phyloP scores from a whole-genome alignment of 2,888 invertebrate genomes.

The Strigamia maritima region DNA sequence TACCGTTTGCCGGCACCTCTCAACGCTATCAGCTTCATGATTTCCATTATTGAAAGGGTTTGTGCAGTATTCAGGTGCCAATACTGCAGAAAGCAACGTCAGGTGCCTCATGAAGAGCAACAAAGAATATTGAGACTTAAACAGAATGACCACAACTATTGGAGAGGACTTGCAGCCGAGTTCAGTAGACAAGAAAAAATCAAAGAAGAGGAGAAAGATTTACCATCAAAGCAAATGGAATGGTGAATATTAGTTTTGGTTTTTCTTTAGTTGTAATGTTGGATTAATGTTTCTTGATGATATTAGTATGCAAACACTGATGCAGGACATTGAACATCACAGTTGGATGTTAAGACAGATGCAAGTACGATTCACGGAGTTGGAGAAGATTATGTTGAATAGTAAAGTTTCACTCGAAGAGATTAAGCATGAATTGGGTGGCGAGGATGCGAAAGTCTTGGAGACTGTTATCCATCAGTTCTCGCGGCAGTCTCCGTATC shows the following conservation, averaged over 20 bases:
- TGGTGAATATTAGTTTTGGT: slow-evolving; percentile 23
- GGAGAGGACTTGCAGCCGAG: slow-evolving; percentile 39
- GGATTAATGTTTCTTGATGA: too few relatives aligned
- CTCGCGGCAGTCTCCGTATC: slow-evolving; percentile 51
- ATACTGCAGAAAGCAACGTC: not conserved
- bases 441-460: slow-evolving; percentile 41
- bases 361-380: slow-evolving; percentile 50
- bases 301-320: slow-evolving; percentile 43
- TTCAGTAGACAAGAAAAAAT: slow-evolving; percentile 39
- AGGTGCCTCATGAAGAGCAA: slow-evolving; percentile 35
- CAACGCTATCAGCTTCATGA: slow-evolving; percentile 45
- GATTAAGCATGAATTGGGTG: slow-evolving; percentile 44
- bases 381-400: slow-evolving; percentile 49
- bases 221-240: slow-evolving; percentile 37
- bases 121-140: slow-evolving; percentile 36
- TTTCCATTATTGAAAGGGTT: slow-evolving; percentile 39
- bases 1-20: slow-evolving; percentile 51
- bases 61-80: slow-evolving; percentile 38
- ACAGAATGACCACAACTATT: slow-evolving; percentile 41
- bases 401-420: slow-evolving; percentile 45
- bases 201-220: slow-evolving; percentile 39
- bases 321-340: slow-evolving; percentile 47
- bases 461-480: slow-evolving; percentile 47
- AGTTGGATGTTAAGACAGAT: slow-evolving; percentile 47
- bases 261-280: too few relatives aligned